Percentiles rank a stretch among this genome's conserved stretches.
These are phyloP conservation scores for Elgaria multicarinata DNA, from an alignment of 2,113 vertebrate species.

Conservation along the genomic window DNA sequence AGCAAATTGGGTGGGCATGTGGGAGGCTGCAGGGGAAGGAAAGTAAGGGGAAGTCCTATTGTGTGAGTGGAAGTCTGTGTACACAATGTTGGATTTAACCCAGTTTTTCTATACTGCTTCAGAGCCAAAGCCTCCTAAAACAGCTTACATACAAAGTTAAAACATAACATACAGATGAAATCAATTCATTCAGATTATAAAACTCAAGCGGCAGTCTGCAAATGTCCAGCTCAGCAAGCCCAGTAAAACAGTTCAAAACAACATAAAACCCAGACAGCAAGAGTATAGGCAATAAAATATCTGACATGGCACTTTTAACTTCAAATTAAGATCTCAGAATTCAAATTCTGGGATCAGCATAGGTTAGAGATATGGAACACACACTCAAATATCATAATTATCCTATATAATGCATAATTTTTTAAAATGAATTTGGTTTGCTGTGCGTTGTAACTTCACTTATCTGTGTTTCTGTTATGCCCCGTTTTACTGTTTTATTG, in stretches of 20 bases:
- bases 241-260: background rate
- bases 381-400: background rate
- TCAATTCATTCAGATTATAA: background rate
- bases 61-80: too few relatives aligned
- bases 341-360: background rate
- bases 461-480: too few relatives aligned
- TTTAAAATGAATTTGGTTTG: too few relatives aligned
- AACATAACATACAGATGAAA: background rate
- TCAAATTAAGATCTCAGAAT: background rate
- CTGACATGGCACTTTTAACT: background rate
- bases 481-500: too few relatives aligned
- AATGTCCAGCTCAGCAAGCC: too few relatives aligned
- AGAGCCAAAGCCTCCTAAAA: background rate
- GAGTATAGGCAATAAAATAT: background rate
- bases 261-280: too few relatives aligned
- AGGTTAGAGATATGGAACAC: background rate
- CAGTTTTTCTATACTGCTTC: background rate
- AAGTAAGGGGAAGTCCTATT: too few relatives aligned
- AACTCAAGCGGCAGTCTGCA: background rate
- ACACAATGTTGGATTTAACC: too few relatives aligned
- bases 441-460: too few relatives aligned
- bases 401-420: background rate
- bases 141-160: background rate
- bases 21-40: too few relatives aligned
- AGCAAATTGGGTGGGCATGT: too few relatives aligned